Conservation (phyloP, 2,888 invertebrate genomes). For the Masnerella sp. region DNA sequence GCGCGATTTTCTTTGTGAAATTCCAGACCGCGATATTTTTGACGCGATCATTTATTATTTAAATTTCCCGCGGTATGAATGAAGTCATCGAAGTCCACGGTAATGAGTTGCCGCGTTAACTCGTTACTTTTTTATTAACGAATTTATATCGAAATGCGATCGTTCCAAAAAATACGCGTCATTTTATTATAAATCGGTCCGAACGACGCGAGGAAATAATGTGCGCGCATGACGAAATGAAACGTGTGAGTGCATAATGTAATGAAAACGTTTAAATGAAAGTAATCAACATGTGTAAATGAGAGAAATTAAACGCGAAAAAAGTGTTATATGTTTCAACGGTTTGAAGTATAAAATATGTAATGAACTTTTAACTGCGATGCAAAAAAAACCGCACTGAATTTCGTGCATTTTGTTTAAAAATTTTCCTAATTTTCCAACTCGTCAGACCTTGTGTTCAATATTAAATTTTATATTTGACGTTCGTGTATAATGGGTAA, state of each 20-base stretch:
- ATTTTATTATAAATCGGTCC: conserved; percentile 9
- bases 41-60: conserved; percentile 31
- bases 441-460: too few relatives aligned
- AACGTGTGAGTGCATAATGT: neutral
- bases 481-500: too few relatives aligned
- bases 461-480: too few relatives aligned
- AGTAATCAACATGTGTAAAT: neutral
- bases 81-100: conserved; percentile 42
- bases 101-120: too few relatives aligned
- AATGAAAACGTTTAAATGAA: neutral
- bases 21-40: conserved; percentile 25
- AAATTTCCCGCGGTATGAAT: conserved; percentile 6
- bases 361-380: too few relatives aligned
- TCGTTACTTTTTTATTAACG: conserved; percentile 26
- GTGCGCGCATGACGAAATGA: conserved; percentile 10
- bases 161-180: conserved; percentile 10
- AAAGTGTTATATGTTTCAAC: too few relatives aligned
- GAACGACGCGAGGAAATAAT: conserved; percentile 6
- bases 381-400: too few relatives aligned
- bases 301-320: neutral
- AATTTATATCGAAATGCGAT: neutral
- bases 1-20: conserved; percentile 29
- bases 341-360: too few relatives aligned
- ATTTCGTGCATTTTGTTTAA: too few relatives aligned
- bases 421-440: too few relatives aligned